Evolutionary conservation across 2,113 vertebrate species (phyloP), one percentile per base, ranked within the genome.

Genomic region (Collichthys lucidus): DNA sequence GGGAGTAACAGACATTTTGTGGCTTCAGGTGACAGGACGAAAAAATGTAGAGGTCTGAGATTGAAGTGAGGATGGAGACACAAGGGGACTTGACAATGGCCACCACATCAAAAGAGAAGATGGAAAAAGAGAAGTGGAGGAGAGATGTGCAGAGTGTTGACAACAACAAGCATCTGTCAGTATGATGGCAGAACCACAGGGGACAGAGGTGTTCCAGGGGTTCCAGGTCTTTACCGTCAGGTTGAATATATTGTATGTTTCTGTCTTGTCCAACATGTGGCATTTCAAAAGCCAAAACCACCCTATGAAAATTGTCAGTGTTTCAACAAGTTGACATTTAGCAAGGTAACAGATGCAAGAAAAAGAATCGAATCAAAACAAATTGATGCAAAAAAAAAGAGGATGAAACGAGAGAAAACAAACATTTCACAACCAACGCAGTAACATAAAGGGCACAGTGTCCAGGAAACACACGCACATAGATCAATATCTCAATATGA

Each of bases 1-100:
- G 64, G 75, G 50, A 65, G 77, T 74, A 56, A 89, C n/a, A 83
- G 84, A 77, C 62, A 81, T 79, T 77, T 77, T 71, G 42, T 73
- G 53, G 64, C 82, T 91, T 72, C 46, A 17, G 80, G 89, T 61
- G 79, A 84, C 62, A 29, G 17, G 17, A 67, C 31, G 56, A 55
- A 71, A 85, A 84, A 79, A 75, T 64, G 76, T 5, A 67, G 35
- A 73, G 52, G 63, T 17, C 59, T 63, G 10, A 82, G 74, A 86
- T 86, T 87, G 69, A 59, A 85, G 50, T 17, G 64, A 75, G 26
- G 77, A 40, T 53, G 50, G 73, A 87, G 83, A 83, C 78, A 76
- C 61, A 49, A 79, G 31, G 47, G 55, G 66, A 1, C 40, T 82
- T 64, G 56, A 76, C 44, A 83, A 73, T 75, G 71, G 62, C 40